Base-by-base conservation (phyloP, 1,140 invertebrate species). In the Babylonia areolata region DNA sequence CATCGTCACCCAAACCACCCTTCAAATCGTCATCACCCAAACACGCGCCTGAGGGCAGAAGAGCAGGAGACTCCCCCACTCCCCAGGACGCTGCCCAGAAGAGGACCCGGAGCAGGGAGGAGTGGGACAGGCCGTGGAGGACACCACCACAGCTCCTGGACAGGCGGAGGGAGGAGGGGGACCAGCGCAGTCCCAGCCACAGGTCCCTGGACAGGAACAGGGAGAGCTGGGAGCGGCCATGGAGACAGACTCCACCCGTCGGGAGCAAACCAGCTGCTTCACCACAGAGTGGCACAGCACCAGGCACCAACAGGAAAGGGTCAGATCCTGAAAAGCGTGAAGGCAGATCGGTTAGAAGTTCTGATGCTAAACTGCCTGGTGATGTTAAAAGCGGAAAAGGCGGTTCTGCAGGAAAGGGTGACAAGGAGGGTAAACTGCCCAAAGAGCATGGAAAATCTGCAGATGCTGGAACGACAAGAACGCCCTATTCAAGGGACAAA, bases 41-140 rank as follows among this genome's bases (percentile, higher is more conserved):
- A n/a, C n/a, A n/a, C n/a, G n/a, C n/a, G 28, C 71, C 6, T 12
- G 58, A 64, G 71, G 31, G 31, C 9, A 73, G 35, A 33, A 73
- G 35, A 28, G n/a, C n/a, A n/a, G 33, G 71, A 11, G 71, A 73
- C 5, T 11, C 15, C 20, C 71, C 33, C 9, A 37, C 11, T 37
- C 9, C 71, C 31, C 31, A 77, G 17, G 37, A 2, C n/a, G 35
- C 75, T 28, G 28, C 15, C 28, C 35, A 20, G 17, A 77, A 37
- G 75, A 77, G 15, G 28, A 40, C 15, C 3, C 23, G 75, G 3
- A 15, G 28, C 75, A 35, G 75, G 37, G 75, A 77, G 12, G 75
- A 77, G 2, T 77, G 75, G 75, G 75, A 77, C 35, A 35, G 75
- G 37, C 75, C 75, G 37, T 77, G 75, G 75, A 35, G 75, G 23